Evolutionary conservation across 2,113 vertebrate species (phyloP), one percentile per base, ranked within the genome.

Genomic region (Oreochromis tanganicae): DNA sequence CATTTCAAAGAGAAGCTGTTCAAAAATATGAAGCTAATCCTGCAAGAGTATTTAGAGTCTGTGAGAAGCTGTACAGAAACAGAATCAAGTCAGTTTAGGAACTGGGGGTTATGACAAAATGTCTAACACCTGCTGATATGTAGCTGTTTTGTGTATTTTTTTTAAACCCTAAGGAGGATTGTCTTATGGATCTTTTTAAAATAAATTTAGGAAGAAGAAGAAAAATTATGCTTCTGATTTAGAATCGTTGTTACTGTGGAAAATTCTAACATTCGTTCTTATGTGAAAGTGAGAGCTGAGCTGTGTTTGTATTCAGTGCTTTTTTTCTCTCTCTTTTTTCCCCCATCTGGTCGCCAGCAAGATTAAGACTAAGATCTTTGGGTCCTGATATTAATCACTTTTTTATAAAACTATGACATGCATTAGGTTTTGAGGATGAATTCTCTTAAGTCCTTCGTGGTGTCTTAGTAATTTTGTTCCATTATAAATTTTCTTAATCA

Each of bases 291-390:
- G 38, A 46, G 66, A 46, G 13, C 21, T 73, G 68, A 46, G 41
- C n/a, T 0, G 5, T 27, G 41, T 73, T 73, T 73, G 38, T 73
- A 7, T 17, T 46, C 13, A 43, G n/a, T 46, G 38, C 21, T 41
- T 10, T 46, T 46, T 2, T 17, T 17, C n/a, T 2, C 2, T 0
- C 46, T 46, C 1, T 24, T 19, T 9, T 32, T 0, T 6, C 6
- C n/a, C 14, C 21, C 68, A 27, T 4, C 66, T 46, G 38, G n/a
- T 21, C 1, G 3, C 21, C 12, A 27, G 38, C 38, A 73, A 73
- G 8, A 46, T 24, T 71, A 41, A 71, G 36, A 43, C n/a, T 43
- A 71, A 71, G 41, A 14, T 71, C 38, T 9, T 73, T 73, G 36
- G 63, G 2, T 68, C 4, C 2, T 68, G 11, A 41, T 68, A 6